phyloP scores from a whole-genome alignment of 2,888 invertebrate species.

The Autographa gamma region DNA sequence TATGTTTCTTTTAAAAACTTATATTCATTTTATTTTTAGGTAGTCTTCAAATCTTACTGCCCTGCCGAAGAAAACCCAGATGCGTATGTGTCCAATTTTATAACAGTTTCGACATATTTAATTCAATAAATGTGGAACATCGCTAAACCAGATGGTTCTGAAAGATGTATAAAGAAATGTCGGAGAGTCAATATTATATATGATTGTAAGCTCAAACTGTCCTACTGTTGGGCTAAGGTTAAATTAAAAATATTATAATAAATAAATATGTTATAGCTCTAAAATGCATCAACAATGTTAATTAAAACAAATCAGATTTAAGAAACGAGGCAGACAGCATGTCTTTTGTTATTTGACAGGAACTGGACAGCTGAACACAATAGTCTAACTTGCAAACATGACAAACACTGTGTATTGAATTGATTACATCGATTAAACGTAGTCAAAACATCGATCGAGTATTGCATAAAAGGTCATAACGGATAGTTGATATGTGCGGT shows the following conservation, averaged over 20 bases:
- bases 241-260: no score
- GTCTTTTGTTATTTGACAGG: neutral
- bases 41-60: neutral
- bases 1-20: neutral
- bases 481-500: constrained; percentile 42
- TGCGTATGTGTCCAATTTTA: constrained; percentile 44
- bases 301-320: no score
- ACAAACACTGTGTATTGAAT: neutral
- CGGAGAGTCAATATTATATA: neutral
- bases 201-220: neutral
- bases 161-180: constrained; percentile 12
- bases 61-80: constrained; percentile 50
- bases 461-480: constrained; percentile 33
- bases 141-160: constrained; percentile 20
- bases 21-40: no score
- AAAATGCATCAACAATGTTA: no score
- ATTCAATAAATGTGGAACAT: constrained; percentile 28
- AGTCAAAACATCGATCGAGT: constrained; percentile 25
- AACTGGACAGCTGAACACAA: neutral
- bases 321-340: neutral
- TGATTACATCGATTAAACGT: constrained; percentile 14
- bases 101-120: constrained; percentile 48
- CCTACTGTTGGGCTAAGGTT: no score
- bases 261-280: no score
- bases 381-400: constrained; percentile 6